Evolutionary conservation across 2,888 invertebrate genomes (phyloP).

Genomic region (Allacma fusca): DNA sequence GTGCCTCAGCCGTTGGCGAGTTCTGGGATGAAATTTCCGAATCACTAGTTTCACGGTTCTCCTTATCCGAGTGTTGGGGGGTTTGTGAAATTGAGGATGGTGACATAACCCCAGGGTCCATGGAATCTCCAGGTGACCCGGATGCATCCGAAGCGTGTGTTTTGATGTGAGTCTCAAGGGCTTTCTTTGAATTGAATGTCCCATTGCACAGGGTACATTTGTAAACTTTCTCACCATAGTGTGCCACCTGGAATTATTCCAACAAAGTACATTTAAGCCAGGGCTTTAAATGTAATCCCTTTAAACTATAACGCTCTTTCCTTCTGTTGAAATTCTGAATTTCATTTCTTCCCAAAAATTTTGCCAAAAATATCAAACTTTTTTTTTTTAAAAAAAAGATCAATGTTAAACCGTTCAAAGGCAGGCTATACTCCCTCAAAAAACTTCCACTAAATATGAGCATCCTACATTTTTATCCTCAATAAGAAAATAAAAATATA

Average conservation of each 20-base stretch:
- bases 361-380: no score
- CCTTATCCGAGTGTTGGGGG: slow-evolving; percentile 63
- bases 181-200: slow-evolving; percentile 88
- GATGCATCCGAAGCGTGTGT: slow-evolving; percentile 71
- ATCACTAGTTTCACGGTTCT: slow-evolving; percentile 66
- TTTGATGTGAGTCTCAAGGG: slow-evolving; percentile 88
- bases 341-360: no score
- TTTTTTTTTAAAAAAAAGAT: no score
- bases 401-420: no score
- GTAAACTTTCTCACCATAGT: slow-evolving; percentile 90
- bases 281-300: neutral
- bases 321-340: no score
- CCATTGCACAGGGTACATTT: slow-evolving; percentile 91
- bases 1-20: slow-evolving; percentile 62
- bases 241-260: slow-evolving; percentile 74
- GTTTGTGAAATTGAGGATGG: slow-evolving; percentile 55
- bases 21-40: slow-evolving; percentile 64
- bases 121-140: slow-evolving; percentile 55
- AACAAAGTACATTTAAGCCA: no score
- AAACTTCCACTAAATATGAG: no score
- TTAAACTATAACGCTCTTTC: no score
- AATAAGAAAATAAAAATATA: no score
- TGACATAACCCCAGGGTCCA: slow-evolving; percentile 52
- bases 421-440: no score
- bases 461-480: no score